These are phyloP conservation scores for Coremacera marginata DNA, from an alignment of 2,888 invertebrate genomes.

Conservation along the genomic window DNA sequence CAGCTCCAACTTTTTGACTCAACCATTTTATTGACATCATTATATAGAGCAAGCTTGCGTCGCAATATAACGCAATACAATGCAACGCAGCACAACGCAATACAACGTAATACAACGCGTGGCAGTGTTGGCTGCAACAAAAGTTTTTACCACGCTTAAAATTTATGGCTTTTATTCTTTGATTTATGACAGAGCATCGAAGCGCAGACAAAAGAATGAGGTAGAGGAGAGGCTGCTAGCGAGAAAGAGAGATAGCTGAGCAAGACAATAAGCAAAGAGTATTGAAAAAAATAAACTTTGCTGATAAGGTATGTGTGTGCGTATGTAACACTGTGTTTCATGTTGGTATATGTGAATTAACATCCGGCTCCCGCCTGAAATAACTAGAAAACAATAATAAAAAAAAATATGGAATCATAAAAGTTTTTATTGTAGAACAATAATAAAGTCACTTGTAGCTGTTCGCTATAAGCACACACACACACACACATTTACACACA, in stretches of 20 bases:
- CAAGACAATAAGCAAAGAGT: background rate
- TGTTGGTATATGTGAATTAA: background rate
- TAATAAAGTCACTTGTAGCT: slow-evolving; percentile 33
- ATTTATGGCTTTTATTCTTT: slow-evolving; percentile 35
- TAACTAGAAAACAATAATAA: background rate
- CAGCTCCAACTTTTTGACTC: background rate
- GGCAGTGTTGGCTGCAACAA: slow-evolving; percentile 9
- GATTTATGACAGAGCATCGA: slow-evolving; percentile 32
- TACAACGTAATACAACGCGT: background rate
- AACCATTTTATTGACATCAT: background rate
- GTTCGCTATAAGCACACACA: slow-evolving; percentile 4
- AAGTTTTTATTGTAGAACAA: slow-evolving; percentile 30
- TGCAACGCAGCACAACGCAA: slow-evolving; percentile 18
- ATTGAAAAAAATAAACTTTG: background rate
- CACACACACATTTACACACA: background rate
- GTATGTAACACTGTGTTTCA: background rate
- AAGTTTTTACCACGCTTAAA: slow-evolving; percentile 29
- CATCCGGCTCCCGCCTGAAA: slow-evolving; percentile 26
- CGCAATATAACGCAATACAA: slow-evolving; percentile 9
- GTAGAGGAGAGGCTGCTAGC: background rate
- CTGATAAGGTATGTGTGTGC: background rate
- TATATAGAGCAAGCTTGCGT: background rate
- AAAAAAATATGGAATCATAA: slow-evolving; percentile 14
- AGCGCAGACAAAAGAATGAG: background rate
- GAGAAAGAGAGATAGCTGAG: background rate